These are phyloP conservation scores for Drosophila demipolita DNA, from an alignment of 2,888 invertebrate genomes.

Conservation along the genomic window DNA sequence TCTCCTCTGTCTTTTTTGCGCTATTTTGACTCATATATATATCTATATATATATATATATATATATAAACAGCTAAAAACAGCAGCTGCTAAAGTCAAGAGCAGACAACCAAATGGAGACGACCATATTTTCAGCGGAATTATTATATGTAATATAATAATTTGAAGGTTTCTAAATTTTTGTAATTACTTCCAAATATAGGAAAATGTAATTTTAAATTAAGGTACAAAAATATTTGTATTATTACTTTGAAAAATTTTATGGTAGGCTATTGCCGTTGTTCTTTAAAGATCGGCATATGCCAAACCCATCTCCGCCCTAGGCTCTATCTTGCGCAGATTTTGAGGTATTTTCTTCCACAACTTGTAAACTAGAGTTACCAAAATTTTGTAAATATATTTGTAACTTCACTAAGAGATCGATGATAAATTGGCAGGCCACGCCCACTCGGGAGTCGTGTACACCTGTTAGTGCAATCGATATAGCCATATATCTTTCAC, in stretches of 20 bases:
- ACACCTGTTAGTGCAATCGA: not conserved
- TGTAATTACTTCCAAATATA: not conserved
- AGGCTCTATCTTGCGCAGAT: not conserved
- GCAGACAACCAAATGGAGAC: conserved; percentile 12
- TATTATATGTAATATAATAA: too few species aligned
- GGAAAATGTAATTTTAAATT: not conserved
- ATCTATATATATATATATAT: conserved; percentile 4
- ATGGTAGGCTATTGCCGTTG: not conserved
- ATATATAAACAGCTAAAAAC: conserved; percentile 17
- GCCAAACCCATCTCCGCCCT: not conserved
- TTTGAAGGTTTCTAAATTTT: not conserved
- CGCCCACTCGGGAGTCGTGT: not conserved
- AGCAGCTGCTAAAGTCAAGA: conserved; percentile 51
- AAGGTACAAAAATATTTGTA: not conserved
- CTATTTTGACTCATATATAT: conserved; percentile 56
- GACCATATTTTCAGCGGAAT: too few species aligned
- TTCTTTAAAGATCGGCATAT: not conserved
- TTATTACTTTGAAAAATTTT: not conserved
- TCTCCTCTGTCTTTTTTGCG: conserved; percentile 14
- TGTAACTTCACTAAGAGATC: not conserved
- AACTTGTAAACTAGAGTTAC: not conserved
- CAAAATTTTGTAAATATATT: not conserved
- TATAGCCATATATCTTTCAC: not conserved
- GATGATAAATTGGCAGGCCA: not conserved
- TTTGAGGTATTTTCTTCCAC: not conserved